phyloP scores from a whole-genome alignment of 2,888 invertebrate genomes.

The Syritta pipiens region DNA sequence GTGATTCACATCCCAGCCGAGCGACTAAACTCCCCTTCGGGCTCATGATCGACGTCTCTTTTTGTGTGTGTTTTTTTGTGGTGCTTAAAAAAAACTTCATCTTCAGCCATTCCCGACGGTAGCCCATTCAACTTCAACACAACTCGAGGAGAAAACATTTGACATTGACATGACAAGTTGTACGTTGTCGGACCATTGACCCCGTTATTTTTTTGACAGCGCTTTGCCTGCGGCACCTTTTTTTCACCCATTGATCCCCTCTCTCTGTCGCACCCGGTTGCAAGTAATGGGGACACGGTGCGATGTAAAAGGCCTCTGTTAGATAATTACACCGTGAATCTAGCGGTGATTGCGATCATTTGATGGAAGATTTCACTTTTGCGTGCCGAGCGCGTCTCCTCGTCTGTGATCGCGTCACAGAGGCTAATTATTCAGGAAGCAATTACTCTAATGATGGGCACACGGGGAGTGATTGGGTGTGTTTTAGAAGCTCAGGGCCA shows the following conservation, averaged over 20 bases:
- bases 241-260: constrained; percentile 2
- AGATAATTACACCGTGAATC: constrained; percentile 40
- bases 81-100: neutral
- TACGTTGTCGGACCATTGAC: constrained; percentile 49
- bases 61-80: no score
- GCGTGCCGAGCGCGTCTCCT: constrained; percentile 43
- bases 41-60: no score
- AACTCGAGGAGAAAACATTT: constrained; percentile 38
- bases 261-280: neutral
- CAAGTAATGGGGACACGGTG: constrained; percentile 29
- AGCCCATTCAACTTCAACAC: constrained; percentile 26
- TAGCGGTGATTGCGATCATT: constrained; percentile 37
- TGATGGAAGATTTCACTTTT: constrained; percentile 50
- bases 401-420: constrained; percentile 38
- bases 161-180: constrained; percentile 58
- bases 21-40: no score
- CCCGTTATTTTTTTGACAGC: constrained; percentile 34
- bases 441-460: constrained; percentile 54
- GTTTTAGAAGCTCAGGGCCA: constrained; percentile 34
- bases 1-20: no score
- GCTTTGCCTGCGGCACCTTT: constrained; percentile 31
- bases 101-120: neutral
- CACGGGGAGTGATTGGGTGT: constrained; percentile 33
- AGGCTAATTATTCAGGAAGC: constrained; percentile 65
- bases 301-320: constrained; percentile 24